Evolutionary conservation across 2,113 vertebrate species (phyloP).

Genomic region (Camelus dromedarius): DNA sequence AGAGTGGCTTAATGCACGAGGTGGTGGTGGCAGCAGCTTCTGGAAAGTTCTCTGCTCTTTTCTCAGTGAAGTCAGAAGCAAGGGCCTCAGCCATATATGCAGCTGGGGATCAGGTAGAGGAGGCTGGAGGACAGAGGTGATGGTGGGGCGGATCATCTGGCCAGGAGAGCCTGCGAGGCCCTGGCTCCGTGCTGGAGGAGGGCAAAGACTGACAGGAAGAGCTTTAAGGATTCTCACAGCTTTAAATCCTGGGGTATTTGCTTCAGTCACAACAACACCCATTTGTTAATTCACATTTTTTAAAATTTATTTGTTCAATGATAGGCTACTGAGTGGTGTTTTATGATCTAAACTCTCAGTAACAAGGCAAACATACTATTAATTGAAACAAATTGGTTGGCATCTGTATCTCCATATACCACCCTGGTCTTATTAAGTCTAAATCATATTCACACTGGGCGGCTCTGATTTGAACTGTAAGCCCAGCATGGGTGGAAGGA

Average conservation of each 20-base stretch:
- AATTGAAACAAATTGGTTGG: neutral
- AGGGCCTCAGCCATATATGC: neutral
- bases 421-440: conserved; percentile 52
- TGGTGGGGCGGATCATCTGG: fast-evolving
- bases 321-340: neutral
- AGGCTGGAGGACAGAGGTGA: neutral
- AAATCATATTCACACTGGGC: conserved; percentile 9
- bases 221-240: neutral
- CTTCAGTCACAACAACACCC: neutral
- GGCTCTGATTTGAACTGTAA: conserved; percentile 28
- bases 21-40: neutral
- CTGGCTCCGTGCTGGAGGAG: neutral
- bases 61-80: neutral
- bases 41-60: neutral
- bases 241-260: neutral
- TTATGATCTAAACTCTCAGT: neutral
- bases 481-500: neutral
- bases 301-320: neutral
- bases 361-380: neutral
- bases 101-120: neutral
- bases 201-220: fast-evolving
- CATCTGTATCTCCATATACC: neutral
- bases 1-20: neutral
- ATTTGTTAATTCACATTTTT: neutral
- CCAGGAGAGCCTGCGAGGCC: neutral